Evolutionary conservation across 2,888 invertebrate genomes (phyloP).

Genomic region (Kryphioiulus occultus): DNA sequence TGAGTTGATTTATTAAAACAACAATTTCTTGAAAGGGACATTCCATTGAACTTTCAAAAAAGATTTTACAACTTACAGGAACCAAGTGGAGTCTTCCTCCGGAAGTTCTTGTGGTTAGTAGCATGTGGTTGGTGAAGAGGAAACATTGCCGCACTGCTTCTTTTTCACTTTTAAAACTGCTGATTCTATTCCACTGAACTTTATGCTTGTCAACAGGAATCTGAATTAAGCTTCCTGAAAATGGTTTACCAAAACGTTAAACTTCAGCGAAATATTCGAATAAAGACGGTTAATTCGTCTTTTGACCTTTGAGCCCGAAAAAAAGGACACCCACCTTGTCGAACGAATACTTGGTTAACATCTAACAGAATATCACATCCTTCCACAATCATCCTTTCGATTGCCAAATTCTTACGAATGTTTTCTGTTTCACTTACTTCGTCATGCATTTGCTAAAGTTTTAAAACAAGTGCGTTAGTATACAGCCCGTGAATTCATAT

Average conservation of each 20-base stretch:
- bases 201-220: conserved; percentile 71
- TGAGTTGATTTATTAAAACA: too few species aligned
- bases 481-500: too few species aligned
- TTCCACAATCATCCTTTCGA: conserved; percentile 92
- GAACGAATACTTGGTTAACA: conserved; percentile 90
- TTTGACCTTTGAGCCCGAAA: neutral
- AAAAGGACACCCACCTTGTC: conserved; percentile 72
- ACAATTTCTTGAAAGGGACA: too few species aligned
- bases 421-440: conserved; percentile 84
- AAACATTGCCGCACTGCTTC: conserved; percentile 82
- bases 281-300: too few species aligned
- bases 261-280: neutral
- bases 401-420: conserved; percentile 86
- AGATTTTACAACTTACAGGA: conserved; percentile 67
- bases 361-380: conserved; percentile 91
- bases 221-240: conserved; percentile 77
- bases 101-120: conserved; percentile 80
- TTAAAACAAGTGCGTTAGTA: neutral
- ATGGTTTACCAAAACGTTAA: conserved; percentile 10
- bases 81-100: conserved; percentile 86
- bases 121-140: conserved; percentile 87
- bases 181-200: conserved; percentile 69
- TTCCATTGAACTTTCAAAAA: too few species aligned
- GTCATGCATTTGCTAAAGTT: conserved; percentile 54
- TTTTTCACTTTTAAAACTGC: conserved; percentile 69